phyloP scores from a whole-genome alignment of 2,797 vertebrate genomes.

The Anguilla anguilla region DNA sequence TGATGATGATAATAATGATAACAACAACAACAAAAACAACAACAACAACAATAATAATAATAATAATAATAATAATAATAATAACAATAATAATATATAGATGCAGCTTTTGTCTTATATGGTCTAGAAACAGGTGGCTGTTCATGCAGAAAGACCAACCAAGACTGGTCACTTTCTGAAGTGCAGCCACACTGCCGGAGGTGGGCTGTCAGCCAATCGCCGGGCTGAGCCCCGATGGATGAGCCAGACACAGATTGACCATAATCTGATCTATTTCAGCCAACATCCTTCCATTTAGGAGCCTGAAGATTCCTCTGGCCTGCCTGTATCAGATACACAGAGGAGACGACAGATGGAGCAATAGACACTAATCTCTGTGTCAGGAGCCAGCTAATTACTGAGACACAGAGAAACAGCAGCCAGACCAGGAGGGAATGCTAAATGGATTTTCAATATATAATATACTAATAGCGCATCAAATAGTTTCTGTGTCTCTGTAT shows the following conservation, averaged over 20 bases:
- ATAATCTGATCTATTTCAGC: background rate
- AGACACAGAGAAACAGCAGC: background rate
- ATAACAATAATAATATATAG: background rate
- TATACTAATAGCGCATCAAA: background rate
- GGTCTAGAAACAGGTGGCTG: background rate
- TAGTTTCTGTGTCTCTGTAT: background rate
- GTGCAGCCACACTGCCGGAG: background rate
- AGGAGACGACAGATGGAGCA: constrained; percentile 27
- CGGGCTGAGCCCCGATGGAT: constrained; percentile 6
- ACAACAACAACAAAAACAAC: too few species aligned
- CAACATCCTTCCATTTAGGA: background rate
- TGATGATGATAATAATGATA: too few species aligned
- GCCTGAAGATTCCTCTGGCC: background rate
- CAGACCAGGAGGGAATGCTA: background rate
- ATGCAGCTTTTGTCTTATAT: background rate
- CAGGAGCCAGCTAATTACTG: background rate
- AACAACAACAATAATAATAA: too few species aligned
- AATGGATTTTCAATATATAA: background rate
- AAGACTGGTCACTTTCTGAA: background rate
- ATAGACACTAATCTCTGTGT: constrained; percentile 25
- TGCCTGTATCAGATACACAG: constrained; percentile 10
- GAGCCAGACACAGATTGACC: background rate
- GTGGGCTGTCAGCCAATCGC: background rate
- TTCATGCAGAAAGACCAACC: background rate
- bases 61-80: too few species aligned